Evolutionary conservation across 1,140 invertebrate species (phyloP).

Genomic region (Ceratina calcarata): DNA sequence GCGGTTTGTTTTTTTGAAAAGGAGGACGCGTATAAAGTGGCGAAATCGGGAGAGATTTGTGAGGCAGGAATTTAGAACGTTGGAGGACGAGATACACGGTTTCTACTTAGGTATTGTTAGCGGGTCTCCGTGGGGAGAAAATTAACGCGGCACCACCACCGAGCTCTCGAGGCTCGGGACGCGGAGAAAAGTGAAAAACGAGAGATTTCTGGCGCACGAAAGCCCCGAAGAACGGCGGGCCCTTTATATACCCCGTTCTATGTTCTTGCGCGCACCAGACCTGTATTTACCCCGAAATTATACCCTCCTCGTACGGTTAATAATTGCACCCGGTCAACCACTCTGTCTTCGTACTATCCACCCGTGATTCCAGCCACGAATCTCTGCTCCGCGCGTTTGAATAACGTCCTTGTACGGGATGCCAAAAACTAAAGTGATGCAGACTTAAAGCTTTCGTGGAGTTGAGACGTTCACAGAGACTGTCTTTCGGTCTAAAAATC

Average conservation of each 20-base stretch:
- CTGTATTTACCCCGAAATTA: slow-evolving; percentile 11
- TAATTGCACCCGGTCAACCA: background rate
- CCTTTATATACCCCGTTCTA: background rate
- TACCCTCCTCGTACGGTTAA: background rate
- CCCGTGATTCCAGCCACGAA: background rate
- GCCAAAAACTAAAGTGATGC: no score
- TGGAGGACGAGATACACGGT: slow-evolving; percentile 8
- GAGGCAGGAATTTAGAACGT: slow-evolving; percentile 21
- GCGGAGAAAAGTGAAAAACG: slow-evolving; percentile 23
- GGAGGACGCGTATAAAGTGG: slow-evolving; percentile 4
- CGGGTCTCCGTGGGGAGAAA: slow-evolving; percentile 17
- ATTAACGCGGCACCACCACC: slow-evolving; percentile 13
- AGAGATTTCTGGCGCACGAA: slow-evolving; percentile 8
- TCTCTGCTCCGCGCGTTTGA: no score
- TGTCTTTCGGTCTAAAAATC: no score
- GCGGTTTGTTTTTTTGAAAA: slow-evolving; percentile 7
- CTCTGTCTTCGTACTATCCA: background rate
- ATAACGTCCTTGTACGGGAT: no score
- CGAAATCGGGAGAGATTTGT: slow-evolving; percentile 10
- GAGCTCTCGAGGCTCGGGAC: background rate
- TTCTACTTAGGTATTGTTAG: slow-evolving; percentile 23
- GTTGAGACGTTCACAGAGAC: no score
- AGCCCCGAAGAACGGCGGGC: background rate
- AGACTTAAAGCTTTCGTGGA: background rate
- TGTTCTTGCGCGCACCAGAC: background rate